phyloP scores from a whole-genome alignment of 2,888 invertebrate genomes.

The Drosophila pegasa region DNA sequence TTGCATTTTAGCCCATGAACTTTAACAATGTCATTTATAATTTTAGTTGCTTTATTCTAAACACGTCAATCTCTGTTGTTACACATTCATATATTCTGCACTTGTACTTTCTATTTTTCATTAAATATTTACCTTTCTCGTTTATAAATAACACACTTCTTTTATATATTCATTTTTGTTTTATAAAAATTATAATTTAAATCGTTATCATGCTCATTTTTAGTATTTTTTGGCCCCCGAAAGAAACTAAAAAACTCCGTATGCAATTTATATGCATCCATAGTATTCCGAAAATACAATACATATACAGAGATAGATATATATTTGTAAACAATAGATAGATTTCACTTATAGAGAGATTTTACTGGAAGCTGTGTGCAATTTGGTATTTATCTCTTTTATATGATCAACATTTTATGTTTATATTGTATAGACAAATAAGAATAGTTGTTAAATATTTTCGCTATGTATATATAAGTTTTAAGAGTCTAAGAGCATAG shows the following conservation, averaged over 20 bases:
- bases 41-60: slow-evolving; percentile 37
- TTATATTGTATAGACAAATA: slow-evolving; percentile 42
- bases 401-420: slow-evolving; percentile 65
- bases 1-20: slow-evolving; percentile 79
- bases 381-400: slow-evolving; percentile 24
- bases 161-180: slow-evolving; percentile 31
- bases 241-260: slow-evolving; percentile 78
- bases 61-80: slow-evolving; percentile 38
- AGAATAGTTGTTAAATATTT: slow-evolving; percentile 60
- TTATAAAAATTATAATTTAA: slow-evolving; percentile 33
- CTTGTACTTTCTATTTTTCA: slow-evolving; percentile 58
- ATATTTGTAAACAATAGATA: slow-evolving; percentile 18
- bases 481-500: slow-evolving; percentile 66
- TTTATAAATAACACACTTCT: slow-evolving; percentile 54
- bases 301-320: slow-evolving; percentile 1
- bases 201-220: slow-evolving; percentile 46
- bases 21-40: slow-evolving; percentile 80
- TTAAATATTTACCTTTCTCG: slow-evolving; percentile 28
- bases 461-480: slow-evolving; percentile 55
- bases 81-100: slow-evolving; percentile 43
- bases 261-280: slow-evolving; percentile 66
- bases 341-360: slow-evolving; percentile 34
- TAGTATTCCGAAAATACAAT: slow-evolving; percentile 26
- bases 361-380: slow-evolving; percentile 51
- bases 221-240: slow-evolving; percentile 84